Conservation (phyloP, 1,140 invertebrate species). For the Eciton burchellii region DNA sequence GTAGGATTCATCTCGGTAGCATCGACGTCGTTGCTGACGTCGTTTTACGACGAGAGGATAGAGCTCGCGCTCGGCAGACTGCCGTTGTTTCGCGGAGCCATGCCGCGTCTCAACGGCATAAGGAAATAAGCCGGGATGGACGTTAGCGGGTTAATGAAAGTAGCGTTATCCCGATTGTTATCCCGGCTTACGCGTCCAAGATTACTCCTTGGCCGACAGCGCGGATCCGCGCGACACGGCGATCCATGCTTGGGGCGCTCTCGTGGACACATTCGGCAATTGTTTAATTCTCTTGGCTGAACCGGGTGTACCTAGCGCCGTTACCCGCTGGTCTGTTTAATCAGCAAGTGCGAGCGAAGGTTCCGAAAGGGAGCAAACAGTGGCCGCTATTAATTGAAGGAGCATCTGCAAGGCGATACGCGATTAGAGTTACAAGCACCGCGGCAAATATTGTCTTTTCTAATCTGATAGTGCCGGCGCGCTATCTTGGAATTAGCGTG, state of each 20-base stretch:
- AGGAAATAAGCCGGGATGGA: conserved; percentile 5
- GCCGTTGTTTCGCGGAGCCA: background rate
- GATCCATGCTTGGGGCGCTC: background rate
- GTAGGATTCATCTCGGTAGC: background rate
- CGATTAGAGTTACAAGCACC: conserved; percentile 72
- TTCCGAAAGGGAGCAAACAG: conserved; percentile 66
- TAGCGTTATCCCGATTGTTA: background rate
- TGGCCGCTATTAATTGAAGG: conserved; percentile 71
- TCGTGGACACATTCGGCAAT: background rate
- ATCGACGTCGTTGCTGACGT: background rate
- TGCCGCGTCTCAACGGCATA: background rate
- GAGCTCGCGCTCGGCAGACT: background rate
- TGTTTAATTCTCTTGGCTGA: conserved; percentile 36
- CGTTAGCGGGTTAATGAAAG: background rate
- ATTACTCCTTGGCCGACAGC: background rate
- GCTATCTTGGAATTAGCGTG: conserved; percentile 81
- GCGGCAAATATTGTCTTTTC: conserved; percentile 74
- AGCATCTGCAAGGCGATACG: conserved; percentile 71
- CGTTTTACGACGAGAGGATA: background rate
- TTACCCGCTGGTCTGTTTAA: conserved; percentile 46
- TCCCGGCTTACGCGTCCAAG: background rate
- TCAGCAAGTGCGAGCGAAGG: conserved; percentile 59
- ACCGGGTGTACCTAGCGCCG: conserved; percentile 20
- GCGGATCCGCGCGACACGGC: background rate
- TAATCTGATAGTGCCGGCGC: conserved; percentile 69